Percentiles rank a stretch among this genome's conserved stretches.
Evolutionary conservation across 2,797 vertebrate genomes (phyloP).

Genomic region (Meriones psammophilus): DNA sequence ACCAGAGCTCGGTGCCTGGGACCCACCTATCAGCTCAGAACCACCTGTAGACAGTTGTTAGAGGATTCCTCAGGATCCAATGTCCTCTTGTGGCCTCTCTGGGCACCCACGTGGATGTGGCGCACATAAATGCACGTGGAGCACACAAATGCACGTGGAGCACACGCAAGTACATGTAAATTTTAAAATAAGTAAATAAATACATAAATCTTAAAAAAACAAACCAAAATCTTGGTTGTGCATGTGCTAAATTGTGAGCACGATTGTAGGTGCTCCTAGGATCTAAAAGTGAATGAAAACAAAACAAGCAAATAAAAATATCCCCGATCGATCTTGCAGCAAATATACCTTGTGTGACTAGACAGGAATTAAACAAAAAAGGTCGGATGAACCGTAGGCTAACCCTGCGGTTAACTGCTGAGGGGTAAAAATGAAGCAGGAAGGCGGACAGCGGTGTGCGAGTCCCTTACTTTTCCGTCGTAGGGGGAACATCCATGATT

Average conservation of each 20-base stretch:
- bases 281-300: neutral
- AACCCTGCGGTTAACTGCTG: neutral
- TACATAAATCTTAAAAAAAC: neutral
- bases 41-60: neutral
- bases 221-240: neutral
- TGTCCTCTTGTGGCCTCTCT: neutral
- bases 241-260: neutral
- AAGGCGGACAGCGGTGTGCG: accelerated
- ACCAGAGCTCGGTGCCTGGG: neutral
- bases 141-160: neutral
- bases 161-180: neutral
- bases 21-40: neutral
- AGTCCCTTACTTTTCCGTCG: neutral
- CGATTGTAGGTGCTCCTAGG: neutral
- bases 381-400: neutral
- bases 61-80: neutral
- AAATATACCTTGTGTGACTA: neutral
- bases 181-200: neutral
- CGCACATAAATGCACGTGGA: neutral
- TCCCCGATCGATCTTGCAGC: neutral
- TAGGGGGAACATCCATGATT: neutral
- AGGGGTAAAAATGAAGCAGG: neutral
- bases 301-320: neutral
- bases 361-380: neutral
- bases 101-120: neutral